Conservation (phyloP, 2,888 invertebrate species). For the Notocelia uddmanniana region DNA sequence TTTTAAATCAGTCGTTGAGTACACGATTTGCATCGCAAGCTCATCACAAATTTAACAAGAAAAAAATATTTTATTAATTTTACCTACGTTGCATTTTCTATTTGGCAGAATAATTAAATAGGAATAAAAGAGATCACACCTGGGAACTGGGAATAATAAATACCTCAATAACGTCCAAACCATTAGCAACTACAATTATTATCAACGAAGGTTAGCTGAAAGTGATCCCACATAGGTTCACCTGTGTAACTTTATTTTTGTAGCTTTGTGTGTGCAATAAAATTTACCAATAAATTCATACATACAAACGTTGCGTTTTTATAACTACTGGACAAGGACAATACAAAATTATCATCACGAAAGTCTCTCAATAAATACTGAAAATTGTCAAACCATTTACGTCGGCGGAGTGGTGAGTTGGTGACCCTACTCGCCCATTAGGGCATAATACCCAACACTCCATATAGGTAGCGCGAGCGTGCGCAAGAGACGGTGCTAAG, state of each 20-base stretch:
- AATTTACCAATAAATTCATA: too few relatives aligned
- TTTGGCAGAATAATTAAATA: neutral
- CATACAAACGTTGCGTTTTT: too few relatives aligned
- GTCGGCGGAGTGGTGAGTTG: slow-evolving; percentile 5
- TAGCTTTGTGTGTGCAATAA: too few relatives aligned
- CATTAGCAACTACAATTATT: too few relatives aligned
- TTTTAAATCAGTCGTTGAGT: slow-evolving; percentile 6
- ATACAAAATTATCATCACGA: slow-evolving; percentile 13
- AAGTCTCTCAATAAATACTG: slow-evolving; percentile 6
- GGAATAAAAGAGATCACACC: neutral
- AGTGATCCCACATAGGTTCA: too few relatives aligned
- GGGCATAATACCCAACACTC: slow-evolving; percentile 64
- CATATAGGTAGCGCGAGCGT: slow-evolving; percentile 59
- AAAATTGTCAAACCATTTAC: slow-evolving; percentile 30
- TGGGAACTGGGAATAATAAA: too few relatives aligned
- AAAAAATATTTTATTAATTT: too few relatives aligned
- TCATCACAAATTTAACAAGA: neutral
- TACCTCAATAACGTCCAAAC: too few relatives aligned
- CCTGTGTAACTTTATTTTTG: too few relatives aligned
- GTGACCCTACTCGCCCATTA: slow-evolving; percentile 56
- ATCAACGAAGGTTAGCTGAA: too few relatives aligned
- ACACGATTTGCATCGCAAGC: neutral
- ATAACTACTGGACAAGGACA: too few relatives aligned
- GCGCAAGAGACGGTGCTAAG: slow-evolving; percentile 62
- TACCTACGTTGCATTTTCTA: too few relatives aligned